phyloP scores from a whole-genome alignment of 2,888 invertebrate species.

The Stenotaenia linearis region DNA sequence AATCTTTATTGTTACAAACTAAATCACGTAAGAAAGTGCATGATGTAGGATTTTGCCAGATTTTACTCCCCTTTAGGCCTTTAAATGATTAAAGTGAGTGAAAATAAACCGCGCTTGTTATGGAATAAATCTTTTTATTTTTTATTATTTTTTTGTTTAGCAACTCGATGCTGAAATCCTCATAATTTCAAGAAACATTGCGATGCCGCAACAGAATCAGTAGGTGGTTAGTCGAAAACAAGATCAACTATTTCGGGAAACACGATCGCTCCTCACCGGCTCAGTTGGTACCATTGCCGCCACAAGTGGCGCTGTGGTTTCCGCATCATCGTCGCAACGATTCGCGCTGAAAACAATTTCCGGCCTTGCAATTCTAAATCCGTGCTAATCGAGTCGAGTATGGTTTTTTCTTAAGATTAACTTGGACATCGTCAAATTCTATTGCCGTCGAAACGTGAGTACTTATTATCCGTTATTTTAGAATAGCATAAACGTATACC shows the following conservation, averaged over 20 bases:
- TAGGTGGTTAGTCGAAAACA: constrained; percentile 7
- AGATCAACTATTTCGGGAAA: constrained; percentile 1
- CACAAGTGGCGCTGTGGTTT: constrained; percentile 12
- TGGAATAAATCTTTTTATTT: neutral
- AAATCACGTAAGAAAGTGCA: neutral
- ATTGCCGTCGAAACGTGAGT: neutral
- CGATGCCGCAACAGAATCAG: constrained; percentile 1
- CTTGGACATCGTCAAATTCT: neutral
- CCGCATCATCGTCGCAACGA: neutral
- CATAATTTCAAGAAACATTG: neutral
- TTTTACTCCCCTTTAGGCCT: neutral
- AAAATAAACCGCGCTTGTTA: neutral
- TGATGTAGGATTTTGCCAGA: neutral
- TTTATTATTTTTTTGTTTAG: neutral
- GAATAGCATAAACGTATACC: neutral
- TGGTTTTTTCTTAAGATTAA: neutral
- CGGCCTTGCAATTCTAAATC: constrained; percentile 7
- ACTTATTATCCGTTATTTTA: neutral
- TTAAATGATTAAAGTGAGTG: neutral
- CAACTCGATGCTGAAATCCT: neutral
- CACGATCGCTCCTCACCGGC: constrained; percentile 16
- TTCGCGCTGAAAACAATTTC: constrained; percentile 26
- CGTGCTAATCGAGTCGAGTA: neutral
- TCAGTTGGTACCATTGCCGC: constrained; percentile 17
- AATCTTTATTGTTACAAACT: neutral